phyloP scores from a whole-genome alignment of 2,113 vertebrate species.

The Chloroceryle aenea region DNA sequence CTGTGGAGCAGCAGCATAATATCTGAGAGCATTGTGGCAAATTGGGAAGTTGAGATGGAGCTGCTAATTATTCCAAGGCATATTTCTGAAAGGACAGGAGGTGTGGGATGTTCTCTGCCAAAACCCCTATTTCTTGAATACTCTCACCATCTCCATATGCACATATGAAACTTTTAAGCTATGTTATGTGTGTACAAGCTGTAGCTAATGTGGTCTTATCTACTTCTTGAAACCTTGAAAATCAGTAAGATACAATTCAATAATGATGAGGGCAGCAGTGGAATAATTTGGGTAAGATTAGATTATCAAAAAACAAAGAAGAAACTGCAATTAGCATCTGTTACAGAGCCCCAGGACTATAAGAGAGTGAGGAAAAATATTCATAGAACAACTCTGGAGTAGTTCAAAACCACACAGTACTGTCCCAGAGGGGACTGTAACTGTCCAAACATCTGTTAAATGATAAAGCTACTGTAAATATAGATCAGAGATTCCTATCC shows the following conservation, averaged over 20 bases:
- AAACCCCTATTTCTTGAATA: constrained; percentile 67
- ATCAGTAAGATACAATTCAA: constrained; percentile 29
- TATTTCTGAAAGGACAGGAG: constrained; percentile 72
- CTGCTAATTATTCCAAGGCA: constrained; percentile 71
- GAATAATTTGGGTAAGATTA: constrained; percentile 60
- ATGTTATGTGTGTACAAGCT: constrained; percentile 48
- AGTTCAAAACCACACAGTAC: constrained; percentile 60
- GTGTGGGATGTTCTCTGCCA: constrained; percentile 66
- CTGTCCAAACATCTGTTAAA: constrained; percentile 72
- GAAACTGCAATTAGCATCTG: constrained; percentile 65
- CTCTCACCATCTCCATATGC: constrained; percentile 68
- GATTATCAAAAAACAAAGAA: constrained; percentile 60
- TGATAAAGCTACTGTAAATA: constrained; percentile 67
- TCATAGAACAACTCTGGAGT: constrained; percentile 62
- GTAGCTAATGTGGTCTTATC: constrained; percentile 57
- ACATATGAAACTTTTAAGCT: constrained; percentile 67
- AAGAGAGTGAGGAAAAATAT: constrained; percentile 62
- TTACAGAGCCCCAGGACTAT: constrained; percentile 54
- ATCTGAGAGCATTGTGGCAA: constrained; percentile 71
- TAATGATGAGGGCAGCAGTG: constrained; percentile 41
- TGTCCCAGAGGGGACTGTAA: constrained; percentile 62
- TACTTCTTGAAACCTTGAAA: constrained; percentile 50
- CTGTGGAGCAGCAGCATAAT: constrained; percentile 66
- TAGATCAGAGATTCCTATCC: constrained; percentile 52
- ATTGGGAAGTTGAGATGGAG: constrained; percentile 72